Conservation (phyloP, 1,140 invertebrate genomes). For the Bemisia tabaci region DNA sequence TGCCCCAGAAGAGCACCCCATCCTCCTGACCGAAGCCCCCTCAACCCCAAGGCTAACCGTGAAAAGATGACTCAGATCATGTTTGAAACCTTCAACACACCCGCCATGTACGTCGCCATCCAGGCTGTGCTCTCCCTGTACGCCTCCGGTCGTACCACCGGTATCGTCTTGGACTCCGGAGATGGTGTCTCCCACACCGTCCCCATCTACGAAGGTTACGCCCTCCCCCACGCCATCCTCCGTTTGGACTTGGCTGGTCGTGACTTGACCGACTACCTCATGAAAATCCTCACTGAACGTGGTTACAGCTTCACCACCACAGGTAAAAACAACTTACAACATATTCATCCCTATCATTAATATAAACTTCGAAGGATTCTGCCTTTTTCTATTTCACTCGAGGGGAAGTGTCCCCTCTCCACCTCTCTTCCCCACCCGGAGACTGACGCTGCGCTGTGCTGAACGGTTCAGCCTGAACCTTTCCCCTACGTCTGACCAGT, state of each 20-base stretch:
- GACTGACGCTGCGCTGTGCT: too few species aligned
- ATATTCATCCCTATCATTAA: too few species aligned
- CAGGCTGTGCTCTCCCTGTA: slow-evolving; percentile 85
- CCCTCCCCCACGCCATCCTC: slow-evolving; percentile 64
- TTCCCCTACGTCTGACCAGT: too few species aligned
- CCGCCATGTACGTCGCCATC: slow-evolving; percentile 93
- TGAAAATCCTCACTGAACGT: slow-evolving; percentile 91
- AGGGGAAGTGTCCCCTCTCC: too few species aligned
- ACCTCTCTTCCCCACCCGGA: too few species aligned
- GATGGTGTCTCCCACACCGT: slow-evolving; percentile 92
- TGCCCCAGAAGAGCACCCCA: slow-evolving; percentile 86
- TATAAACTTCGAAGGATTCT: too few species aligned
- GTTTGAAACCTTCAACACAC: slow-evolving; percentile 89
- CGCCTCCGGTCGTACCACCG: slow-evolving; percentile 87
- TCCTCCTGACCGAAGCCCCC: slow-evolving; percentile 82
- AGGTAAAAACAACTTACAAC: too few species aligned
- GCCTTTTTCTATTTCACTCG: too few species aligned
- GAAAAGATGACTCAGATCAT: slow-evolving; percentile 93
- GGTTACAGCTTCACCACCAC: slow-evolving; percentile 95
- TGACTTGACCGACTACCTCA: slow-evolving; percentile 88
- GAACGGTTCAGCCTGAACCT: too few species aligned
- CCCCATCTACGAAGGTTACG: slow-evolving; percentile 80
- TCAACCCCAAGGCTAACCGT: slow-evolving; percentile 81
- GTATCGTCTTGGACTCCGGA: slow-evolving; percentile 84
- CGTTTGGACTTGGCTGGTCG: slow-evolving; percentile 84